These are phyloP conservation scores for Aleiodes alternator DNA, from an alignment of 2,888 invertebrate genomes.

Conservation along the genomic window DNA sequence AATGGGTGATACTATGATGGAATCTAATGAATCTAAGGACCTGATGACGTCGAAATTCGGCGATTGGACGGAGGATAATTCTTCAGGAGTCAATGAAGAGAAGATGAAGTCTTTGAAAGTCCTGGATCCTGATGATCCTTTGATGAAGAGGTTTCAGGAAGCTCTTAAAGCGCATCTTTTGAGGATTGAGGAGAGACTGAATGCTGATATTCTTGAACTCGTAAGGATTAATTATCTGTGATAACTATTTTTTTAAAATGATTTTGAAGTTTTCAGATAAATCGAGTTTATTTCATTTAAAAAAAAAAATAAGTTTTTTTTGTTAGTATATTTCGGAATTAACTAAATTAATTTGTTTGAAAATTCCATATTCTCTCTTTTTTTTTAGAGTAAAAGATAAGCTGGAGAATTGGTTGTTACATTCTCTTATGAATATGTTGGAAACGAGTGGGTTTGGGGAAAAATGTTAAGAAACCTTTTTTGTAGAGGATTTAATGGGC, in stretches of 20 bases:
- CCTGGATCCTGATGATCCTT: constrained; percentile 84
- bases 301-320: too few relatives aligned
- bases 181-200: constrained; percentile 81
- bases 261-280: too few relatives aligned
- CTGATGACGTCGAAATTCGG: not conserved
- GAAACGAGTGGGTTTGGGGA: not conserved
- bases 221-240: constrained; percentile 73
- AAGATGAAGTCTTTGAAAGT: constrained; percentile 72
- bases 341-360: too few relatives aligned
- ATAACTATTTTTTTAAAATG: constrained; percentile 14
- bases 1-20: constrained; percentile 6
- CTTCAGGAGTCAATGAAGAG: not conserved
- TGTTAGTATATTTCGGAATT: too few relatives aligned
- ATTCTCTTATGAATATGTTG: constrained; percentile 14
- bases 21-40: not conserved
- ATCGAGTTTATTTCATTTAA: too few relatives aligned
- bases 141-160: constrained; percentile 85
- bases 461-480: too few relatives aligned
- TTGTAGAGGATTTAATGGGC: too few relatives aligned
- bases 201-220: constrained; percentile 82
- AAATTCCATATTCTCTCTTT: too few relatives aligned
- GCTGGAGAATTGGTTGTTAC: too few relatives aligned
- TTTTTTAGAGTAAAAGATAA: too few relatives aligned
- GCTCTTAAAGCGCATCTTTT: constrained; percentile 82
- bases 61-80: not conserved